These are phyloP conservation scores for Otus sunia DNA, from an alignment of 2,113 vertebrate genomes.

Conservation along the genomic window DNA sequence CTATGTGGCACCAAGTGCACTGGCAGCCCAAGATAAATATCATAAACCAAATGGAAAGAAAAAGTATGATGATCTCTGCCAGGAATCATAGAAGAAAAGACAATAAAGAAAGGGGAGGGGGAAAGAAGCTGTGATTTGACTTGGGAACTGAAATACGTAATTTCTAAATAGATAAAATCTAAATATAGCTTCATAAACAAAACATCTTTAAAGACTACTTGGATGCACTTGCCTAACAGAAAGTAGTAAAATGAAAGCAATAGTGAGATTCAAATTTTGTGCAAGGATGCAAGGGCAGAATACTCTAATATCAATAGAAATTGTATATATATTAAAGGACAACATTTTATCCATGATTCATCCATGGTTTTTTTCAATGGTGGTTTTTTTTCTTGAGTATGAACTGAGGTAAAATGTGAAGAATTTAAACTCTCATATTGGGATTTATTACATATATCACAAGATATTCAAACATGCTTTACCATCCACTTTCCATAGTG, in stretches of 20 bases:
- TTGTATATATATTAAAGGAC: background rate
- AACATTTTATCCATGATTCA: background rate
- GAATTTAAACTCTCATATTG: background rate
- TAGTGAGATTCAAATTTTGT: background rate
- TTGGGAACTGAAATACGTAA: background rate
- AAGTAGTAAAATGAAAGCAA: background rate
- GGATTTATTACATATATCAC: background rate
- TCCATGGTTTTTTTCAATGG: background rate
- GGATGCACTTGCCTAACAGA: background rate
- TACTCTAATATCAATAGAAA: background rate
- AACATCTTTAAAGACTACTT: background rate
- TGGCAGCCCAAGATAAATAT: constrained; percentile 4
- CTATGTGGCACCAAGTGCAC: background rate
- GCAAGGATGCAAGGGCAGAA: background rate
- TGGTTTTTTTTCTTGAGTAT: background rate
- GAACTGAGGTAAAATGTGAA: background rate
- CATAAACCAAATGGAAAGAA: background rate
- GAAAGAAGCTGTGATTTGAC: background rate
- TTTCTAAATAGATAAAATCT: background rate
- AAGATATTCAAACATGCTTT: background rate
- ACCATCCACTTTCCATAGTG: background rate
- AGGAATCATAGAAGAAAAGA: background rate
- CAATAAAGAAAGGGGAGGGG: rapidly evolving
- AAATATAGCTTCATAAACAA: background rate
- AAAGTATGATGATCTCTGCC: background rate